phyloP scores from a whole-genome alignment of 1,140 invertebrate species.

The Agrypnia vestita region DNA sequence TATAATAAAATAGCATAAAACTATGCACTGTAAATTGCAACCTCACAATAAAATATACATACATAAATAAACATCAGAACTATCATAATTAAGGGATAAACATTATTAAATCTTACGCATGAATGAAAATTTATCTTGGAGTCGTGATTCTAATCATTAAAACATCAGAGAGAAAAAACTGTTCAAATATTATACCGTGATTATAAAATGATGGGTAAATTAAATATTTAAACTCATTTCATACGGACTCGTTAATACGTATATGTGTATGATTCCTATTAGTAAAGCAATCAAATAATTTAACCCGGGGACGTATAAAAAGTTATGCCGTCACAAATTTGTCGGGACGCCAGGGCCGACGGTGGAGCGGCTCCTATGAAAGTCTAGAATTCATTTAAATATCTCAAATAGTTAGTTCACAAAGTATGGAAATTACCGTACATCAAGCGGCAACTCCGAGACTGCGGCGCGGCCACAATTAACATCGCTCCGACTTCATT shows the following conservation, averaged over 20 bases:
- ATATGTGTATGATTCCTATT: neutral
- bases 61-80: no score
- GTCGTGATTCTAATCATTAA: no score
- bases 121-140: no score
- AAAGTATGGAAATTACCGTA: conserved; percentile 45
- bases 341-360: conserved; percentile 10
- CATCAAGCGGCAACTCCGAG: conserved; percentile 33
- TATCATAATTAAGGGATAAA: no score
- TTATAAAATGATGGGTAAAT: no score
- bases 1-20: no score
- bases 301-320: neutral
- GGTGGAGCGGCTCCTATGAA: conserved; percentile 22
- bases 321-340: conserved; percentile 34
- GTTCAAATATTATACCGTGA: no score
- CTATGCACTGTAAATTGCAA: no score
- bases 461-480: conserved; percentile 20
- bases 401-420: conserved; percentile 49
- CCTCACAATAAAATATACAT: no score
- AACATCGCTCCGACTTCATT: conserved; percentile 43
- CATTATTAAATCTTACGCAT: no score
- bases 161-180: no score
- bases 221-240: neutral
- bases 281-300: conserved; percentile 21
- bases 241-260: neutral
- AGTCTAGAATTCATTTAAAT: conserved; percentile 50